Percentiles rank a stretch among this genome's conserved stretches.
phyloP scores from a whole-genome alignment of 2,113 vertebrate genomes.

The Petroica traversi region DNA sequence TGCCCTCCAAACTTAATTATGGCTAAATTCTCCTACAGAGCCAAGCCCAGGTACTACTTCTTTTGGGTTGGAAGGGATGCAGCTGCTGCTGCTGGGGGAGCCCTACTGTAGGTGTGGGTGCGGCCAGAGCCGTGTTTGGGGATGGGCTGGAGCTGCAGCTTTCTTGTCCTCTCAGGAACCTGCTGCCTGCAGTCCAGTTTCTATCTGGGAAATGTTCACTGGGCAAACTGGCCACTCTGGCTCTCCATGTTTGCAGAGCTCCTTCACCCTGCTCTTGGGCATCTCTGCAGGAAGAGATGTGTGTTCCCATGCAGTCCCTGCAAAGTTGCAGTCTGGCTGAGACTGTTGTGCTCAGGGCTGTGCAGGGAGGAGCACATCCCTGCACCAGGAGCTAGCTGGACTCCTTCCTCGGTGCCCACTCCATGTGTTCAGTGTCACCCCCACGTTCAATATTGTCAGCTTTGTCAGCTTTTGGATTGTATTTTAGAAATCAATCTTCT shows the following conservation, averaged over 20 bases:
- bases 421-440: not conserved
- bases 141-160: not conserved
- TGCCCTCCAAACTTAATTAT: not conserved
- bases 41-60: not conserved
- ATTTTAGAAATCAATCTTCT: not conserved
- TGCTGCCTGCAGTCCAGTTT: not conserved
- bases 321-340: not conserved
- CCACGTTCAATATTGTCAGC: fast-evolving
- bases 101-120: not conserved
- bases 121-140: not conserved
- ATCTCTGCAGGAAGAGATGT: not conserved
- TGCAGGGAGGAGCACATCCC: not conserved
- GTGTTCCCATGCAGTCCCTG: not conserved
- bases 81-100: not conserved
- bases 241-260: not conserved
- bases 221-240: not conserved
- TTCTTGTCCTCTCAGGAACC: not conserved
- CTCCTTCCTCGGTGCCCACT: not conserved
- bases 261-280: not conserved
- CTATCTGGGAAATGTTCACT: not conserved
- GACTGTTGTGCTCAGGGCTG: not conserved
- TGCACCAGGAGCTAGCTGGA: not conserved
- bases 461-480: not conserved
- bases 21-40: not conserved
- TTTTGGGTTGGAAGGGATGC: not conserved